Evolutionary conservation across 2,888 invertebrate species (phyloP).

Genomic region (Hypsopygia costalis): DNA sequence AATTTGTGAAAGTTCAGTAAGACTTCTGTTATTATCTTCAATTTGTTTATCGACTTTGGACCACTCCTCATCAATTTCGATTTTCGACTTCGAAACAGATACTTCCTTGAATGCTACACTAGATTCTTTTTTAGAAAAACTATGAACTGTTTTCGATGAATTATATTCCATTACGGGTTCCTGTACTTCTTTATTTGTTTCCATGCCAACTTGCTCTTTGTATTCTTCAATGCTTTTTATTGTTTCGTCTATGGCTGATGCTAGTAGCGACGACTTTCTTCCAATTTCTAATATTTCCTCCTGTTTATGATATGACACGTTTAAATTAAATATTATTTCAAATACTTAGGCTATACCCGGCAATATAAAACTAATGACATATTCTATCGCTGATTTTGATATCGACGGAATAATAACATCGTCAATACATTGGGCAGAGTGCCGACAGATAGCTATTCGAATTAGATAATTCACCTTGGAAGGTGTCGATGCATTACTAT

Average conservation of each 20-base stretch:
- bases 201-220: conserved; percentile 63
- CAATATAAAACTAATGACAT: too few species aligned
- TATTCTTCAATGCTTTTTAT: conserved; percentile 69
- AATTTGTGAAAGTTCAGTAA: conserved; percentile 2
- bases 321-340: too few species aligned
- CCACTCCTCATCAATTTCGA: conserved; percentile 16
- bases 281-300: conserved; percentile 67
- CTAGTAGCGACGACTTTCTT: conserved; percentile 59
- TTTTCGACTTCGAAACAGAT: not conserved
- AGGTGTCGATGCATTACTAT: not conserved
- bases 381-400: too few species aligned
- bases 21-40: conserved; percentile 12
- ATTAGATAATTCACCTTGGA: conserved; percentile 5
- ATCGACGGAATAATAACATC: too few species aligned
- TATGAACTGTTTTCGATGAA: conserved; percentile 8
- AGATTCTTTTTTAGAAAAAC: conserved; percentile 15
- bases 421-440: conserved; percentile 4
- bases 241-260: conserved; percentile 67
- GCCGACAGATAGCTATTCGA: conserved; percentile 4
- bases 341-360: too few species aligned
- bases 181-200: conserved; percentile 27
- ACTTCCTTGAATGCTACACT: conserved; percentile 7
- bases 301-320: conserved; percentile 31
- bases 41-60: conserved; percentile 23
- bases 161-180: conserved; percentile 13